Conservation (phyloP, 2,888 invertebrate genomes). For the Zootermopsis nevadensis region DNA sequence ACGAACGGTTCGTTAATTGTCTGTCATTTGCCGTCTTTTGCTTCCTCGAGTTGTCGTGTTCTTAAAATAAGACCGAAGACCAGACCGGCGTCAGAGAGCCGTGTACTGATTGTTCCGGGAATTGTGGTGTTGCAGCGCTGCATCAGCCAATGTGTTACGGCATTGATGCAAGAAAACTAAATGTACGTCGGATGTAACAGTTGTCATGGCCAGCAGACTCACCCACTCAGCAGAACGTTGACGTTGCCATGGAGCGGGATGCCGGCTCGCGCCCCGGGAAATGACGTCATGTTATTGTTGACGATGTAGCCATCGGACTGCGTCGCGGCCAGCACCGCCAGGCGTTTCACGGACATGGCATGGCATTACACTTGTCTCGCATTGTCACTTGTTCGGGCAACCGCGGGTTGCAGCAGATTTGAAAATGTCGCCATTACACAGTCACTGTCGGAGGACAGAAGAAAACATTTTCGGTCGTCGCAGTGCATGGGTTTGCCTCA, state of each 20-base stretch:
- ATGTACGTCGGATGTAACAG: too few species aligned
- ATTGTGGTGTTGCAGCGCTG: too few species aligned
- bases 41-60: too few species aligned
- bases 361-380: neutral
- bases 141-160: too few species aligned
- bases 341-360: slow-evolving; percentile 74
- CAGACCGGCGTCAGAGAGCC: too few species aligned
- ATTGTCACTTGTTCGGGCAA: neutral
- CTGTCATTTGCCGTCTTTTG: too few species aligned
- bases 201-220: slow-evolving; percentile 60
- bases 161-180: too few species aligned
- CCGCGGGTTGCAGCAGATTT: neutral
- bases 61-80: too few species aligned
- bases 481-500: neutral
- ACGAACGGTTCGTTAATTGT: too few species aligned
- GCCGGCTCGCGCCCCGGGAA: slow-evolving; percentile 45
- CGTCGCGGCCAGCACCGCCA: slow-evolving; percentile 65
- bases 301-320: slow-evolving; percentile 15
- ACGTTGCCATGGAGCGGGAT: slow-evolving; percentile 70
- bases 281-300: slow-evolving; percentile 45
- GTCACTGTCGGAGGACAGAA: neutral
- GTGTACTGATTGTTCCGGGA: too few species aligned
- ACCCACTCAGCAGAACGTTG: slow-evolving; percentile 85
- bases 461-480: neutral
- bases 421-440: neutral